Percentiles rank a stretch among this genome's conserved stretches.
Evolutionary conservation across 2,797 vertebrate genomes (phyloP).

Genomic region (Gobio occitaniae): DNA sequence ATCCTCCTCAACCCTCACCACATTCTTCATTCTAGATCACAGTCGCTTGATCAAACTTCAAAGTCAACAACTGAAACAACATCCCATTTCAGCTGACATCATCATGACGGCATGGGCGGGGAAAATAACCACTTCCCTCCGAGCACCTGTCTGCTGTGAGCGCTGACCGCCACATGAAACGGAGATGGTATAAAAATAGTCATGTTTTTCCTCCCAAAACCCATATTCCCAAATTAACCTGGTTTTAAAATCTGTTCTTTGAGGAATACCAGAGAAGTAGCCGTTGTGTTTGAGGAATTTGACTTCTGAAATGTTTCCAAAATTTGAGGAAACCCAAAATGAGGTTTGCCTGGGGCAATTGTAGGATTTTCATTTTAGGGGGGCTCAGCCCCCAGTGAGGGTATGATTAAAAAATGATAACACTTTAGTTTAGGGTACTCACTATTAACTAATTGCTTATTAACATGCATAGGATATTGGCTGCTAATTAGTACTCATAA

Average conservation of each 20-base stretch:
- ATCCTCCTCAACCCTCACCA: slow-evolving; percentile 18
- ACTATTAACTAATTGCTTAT: too few relatives aligned
- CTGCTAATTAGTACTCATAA: too few relatives aligned
- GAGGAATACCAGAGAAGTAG: background rate
- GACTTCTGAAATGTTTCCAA: background rate
- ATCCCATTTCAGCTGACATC: slow-evolving; percentile 26
- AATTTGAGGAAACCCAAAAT: background rate
- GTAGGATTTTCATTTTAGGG: too few relatives aligned
- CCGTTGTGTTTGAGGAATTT: background rate
- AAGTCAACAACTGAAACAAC: slow-evolving; percentile 34
- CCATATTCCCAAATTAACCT: slow-evolving; percentile 12
- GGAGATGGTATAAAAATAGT: background rate
- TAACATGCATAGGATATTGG: too few relatives aligned
- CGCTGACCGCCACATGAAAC: background rate
- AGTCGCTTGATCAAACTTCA: slow-evolving; percentile 10
- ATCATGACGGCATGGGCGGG: slow-evolving; percentile 3
- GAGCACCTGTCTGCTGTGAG: background rate
- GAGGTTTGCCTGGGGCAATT: too few relatives aligned
- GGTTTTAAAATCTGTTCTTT: background rate
- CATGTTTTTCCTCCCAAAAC: slow-evolving; percentile 9
- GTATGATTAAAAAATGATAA: too few relatives aligned
- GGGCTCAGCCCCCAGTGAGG: too few relatives aligned
- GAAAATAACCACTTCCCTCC: slow-evolving; percentile 25
- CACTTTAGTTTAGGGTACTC: too few relatives aligned
- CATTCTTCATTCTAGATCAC: background rate